Evolutionary conservation across 2,797 vertebrate species (phyloP), one percentile per base, ranked within the genome.

Genomic region (Melanotaenia nigrans): DNA sequence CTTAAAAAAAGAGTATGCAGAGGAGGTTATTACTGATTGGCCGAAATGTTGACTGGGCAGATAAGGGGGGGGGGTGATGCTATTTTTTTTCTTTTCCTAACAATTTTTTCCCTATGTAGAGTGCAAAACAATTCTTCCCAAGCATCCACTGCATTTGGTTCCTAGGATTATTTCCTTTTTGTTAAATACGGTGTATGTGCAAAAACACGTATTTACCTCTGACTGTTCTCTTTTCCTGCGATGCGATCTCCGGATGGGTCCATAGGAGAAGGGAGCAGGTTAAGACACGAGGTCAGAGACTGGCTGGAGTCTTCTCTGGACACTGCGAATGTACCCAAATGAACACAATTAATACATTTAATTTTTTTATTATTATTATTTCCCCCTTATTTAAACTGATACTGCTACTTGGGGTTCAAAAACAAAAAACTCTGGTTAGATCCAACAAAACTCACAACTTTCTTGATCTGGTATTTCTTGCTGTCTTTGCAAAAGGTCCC

Each of bases 291-390:
- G 40, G 96, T 94, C 56, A 99, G 90, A 0, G 97, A 99, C 66
- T 97, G 96, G 90, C 95, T 96, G 0, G 97, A 99, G 89, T 99
- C 96, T 84, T 99, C 97, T 65, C 95, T 95, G 82, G 96, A 97
- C 77, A 97, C 98, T 99, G 79, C 22, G 54, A 11, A 84, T 53
- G 93, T 28, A 81, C 24, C 40, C 47, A 70, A 54, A 84, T 40
- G 69, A 54, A 77, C 11, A 24, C 0, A 73, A 28, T 53, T n/a
- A 65, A 49, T 53, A 51, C 1, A 61, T 67, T 13, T 73, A 63
- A 8, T 49, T 38, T 22, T 28, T 68, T 61, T 28, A 28, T 28
- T 32, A 7, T 32, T 32, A 5, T 32, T 32, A 7, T 68, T 38
- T 53, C n/a, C 10, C 45, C 45, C 13, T 61, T 18, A 62, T 59